Conservation (phyloP, 92 coral and sea anemone species). For the Porites cylindrica region DNA sequence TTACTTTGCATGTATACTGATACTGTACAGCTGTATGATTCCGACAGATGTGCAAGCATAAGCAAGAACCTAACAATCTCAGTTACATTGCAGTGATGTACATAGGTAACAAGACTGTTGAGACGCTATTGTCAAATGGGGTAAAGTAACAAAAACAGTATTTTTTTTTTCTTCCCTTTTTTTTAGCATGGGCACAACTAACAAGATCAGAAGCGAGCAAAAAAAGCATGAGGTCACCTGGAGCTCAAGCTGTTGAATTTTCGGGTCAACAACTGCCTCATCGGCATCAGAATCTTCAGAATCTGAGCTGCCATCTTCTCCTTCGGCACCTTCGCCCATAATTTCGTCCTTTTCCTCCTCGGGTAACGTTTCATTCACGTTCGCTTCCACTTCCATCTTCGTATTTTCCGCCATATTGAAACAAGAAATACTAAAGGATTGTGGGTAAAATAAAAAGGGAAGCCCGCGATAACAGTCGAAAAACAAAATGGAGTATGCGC, state of each 20-base stretch:
- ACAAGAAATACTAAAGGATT: conserved; percentile 24
- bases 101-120: no score
- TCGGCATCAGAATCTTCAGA: conserved; percentile 71
- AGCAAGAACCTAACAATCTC: no score
- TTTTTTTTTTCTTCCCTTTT: no score
- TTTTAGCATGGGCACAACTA: no score
- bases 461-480: conserved; percentile 44
- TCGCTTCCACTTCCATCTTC: conserved; percentile 67
- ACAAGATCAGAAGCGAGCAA: background rate
- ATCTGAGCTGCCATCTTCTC: conserved; percentile 65
- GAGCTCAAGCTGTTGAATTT: conserved; percentile 83
- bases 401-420: conserved; percentile 94
- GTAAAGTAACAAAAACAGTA: no score
- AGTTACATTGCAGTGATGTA: no score
- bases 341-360: conserved; percentile 55
- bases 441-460: conserved; percentile 40
- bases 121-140: no score
- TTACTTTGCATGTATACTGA: no score
- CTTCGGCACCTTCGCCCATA: conserved; percentile 34
- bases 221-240: conserved; percentile 52
- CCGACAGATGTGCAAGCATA: no score
- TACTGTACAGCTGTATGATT: no score
- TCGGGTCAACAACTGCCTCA: conserved; percentile 72
- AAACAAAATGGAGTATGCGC: conserved; percentile 60
- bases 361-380: conserved; percentile 49